Evolutionary conservation across 1,140 invertebrate genomes (phyloP).

Genomic region (Helicoverpa armigera): DNA sequence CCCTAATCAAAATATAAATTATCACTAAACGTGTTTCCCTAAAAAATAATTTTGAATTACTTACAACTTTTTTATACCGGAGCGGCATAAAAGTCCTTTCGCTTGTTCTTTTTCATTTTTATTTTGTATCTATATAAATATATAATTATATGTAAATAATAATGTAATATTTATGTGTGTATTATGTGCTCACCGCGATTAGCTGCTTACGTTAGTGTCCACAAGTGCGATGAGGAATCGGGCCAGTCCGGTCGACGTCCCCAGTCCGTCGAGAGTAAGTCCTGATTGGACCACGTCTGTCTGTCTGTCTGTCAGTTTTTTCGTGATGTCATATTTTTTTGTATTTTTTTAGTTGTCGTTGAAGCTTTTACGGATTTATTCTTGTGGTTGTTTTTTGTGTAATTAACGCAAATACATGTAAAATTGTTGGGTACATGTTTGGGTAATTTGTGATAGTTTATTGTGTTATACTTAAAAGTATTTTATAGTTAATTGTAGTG

Average conservation of each 20-base stretch:
- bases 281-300: conserved; percentile 13
- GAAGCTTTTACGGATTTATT: conserved; percentile 11
- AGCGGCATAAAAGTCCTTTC: conserved; percentile 24
- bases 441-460: not conserved
- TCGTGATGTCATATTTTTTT: conserved; percentile 11
- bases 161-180: conserved; percentile 55
- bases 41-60: not conserved
- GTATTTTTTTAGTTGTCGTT: not conserved
- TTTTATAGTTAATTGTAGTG: too few relatives aligned
- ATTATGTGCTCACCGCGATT: conserved; percentile 60
- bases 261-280: conserved; percentile 75
- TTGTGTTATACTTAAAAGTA: not conserved
- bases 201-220: conserved; percentile 80
- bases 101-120: conserved; percentile 14
- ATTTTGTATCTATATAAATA: conserved; percentile 27
- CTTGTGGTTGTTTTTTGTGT: not conserved
- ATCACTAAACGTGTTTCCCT: not conserved
- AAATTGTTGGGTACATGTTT: not conserved
- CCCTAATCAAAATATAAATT: not conserved
- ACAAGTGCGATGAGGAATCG: conserved; percentile 66
- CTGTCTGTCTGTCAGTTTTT: conserved; percentile 20
- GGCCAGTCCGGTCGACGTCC: conserved; percentile 52
- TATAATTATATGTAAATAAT: conserved; percentile 50
- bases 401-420: not conserved
- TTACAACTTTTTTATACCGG: conserved; percentile 1